These are phyloP conservation scores for Hiodon tergisus DNA, from an alignment of 2,113 vertebrate species.

Conservation along the genomic window DNA sequence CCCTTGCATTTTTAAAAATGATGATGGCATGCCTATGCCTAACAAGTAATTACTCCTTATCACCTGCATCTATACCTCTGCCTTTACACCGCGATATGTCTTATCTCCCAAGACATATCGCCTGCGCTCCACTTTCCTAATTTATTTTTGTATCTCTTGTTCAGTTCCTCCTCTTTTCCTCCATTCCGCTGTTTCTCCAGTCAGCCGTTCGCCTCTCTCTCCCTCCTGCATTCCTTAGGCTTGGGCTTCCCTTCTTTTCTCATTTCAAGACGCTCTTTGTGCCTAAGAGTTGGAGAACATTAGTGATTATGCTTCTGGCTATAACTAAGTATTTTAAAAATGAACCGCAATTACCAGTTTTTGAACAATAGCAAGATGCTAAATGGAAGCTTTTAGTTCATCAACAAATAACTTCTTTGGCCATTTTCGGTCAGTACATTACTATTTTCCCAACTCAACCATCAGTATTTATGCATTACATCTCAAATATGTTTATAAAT, in stretches of 20 bases:
- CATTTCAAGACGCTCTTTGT: background rate
- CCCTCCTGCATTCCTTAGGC: background rate
- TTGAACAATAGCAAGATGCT: no score
- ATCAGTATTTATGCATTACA: no score
- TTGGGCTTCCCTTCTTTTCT: background rate
- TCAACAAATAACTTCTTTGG: background rate
- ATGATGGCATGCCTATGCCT: background rate
- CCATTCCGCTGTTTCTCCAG: constrained; percentile 12
- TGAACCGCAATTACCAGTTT: no score
- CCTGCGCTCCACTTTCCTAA: background rate
- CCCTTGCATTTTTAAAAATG: background rate
- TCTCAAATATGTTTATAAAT: no score
- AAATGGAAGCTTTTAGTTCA: no score
- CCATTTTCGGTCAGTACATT: no score
- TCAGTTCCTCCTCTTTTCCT: constrained; percentile 3
- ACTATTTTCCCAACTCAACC: no score
- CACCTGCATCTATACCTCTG: background rate
- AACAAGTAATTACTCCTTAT: background rate
- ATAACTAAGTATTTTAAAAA: no score
- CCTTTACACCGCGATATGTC: no score
- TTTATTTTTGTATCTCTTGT: background rate
- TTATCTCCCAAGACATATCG: background rate
- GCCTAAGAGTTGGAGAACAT: background rate
- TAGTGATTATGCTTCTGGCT: no score
- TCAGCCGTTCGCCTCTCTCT: constrained; percentile 7